Percentiles rank a stretch among this genome's conserved stretches.
Evolutionary conservation across 1,140 invertebrate species (phyloP).

Genomic region (Drosophila nigromelanica): DNA sequence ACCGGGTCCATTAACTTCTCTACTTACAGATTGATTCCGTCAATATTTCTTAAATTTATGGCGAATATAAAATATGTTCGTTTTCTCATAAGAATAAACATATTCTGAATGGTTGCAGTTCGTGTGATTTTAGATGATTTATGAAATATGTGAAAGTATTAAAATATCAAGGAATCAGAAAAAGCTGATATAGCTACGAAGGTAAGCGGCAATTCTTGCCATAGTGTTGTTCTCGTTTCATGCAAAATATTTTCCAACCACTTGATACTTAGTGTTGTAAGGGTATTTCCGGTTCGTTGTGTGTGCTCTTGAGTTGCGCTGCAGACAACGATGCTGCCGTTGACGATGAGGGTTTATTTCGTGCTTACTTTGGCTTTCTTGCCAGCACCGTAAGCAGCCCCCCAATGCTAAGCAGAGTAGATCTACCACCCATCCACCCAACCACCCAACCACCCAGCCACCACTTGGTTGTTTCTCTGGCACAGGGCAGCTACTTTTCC

Average conservation of each 20-base stretch:
- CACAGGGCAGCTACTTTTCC: slow-evolving; percentile 73
- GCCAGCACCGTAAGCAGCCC: slow-evolving; percentile 45
- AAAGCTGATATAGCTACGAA: too few species aligned
- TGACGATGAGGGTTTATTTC: slow-evolving; percentile 79
- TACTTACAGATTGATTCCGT: not conserved
- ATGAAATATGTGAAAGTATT: too few species aligned
- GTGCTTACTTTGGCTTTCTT: slow-evolving; percentile 78
- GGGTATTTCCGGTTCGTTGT: slow-evolving; percentile 1
- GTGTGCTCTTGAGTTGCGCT: slow-evolving; percentile 2
- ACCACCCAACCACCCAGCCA: slow-evolving; percentile 10
- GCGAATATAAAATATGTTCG: too few species aligned
- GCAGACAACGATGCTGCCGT: slow-evolving; percentile 67
- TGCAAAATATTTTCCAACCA: too few species aligned
- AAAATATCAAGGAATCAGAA: too few species aligned
- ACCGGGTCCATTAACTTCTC: not conserved
- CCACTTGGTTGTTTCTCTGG: slow-evolving; percentile 32
- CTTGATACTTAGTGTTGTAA: not conserved
- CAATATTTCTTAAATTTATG: too few species aligned
- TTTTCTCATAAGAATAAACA: too few species aligned
- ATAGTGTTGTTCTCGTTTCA: too few species aligned
- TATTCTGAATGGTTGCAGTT: too few species aligned
- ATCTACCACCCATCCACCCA: slow-evolving; percentile 23
- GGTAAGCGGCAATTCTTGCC: too few species aligned
- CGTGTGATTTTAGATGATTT: too few species aligned
- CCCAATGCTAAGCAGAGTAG: slow-evolving; percentile 40